phyloP scores from a whole-genome alignment of 1,140 invertebrate species.

The Tetragonula clypearis region DNA sequence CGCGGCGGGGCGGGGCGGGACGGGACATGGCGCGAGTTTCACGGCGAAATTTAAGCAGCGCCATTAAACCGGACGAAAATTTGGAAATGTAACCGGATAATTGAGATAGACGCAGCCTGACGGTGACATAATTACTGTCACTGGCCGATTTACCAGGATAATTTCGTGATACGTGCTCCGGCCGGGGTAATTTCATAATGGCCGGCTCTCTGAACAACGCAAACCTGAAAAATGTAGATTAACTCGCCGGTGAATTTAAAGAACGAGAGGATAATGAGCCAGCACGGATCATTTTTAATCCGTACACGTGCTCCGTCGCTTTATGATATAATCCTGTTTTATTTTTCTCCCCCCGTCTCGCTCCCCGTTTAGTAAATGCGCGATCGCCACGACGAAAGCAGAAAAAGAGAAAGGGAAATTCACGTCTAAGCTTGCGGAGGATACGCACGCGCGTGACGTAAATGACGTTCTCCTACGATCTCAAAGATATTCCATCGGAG shows the following conservation, averaged over 20 bases:
- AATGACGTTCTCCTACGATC: too few species aligned
- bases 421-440: not conserved
- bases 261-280: constrained; percentile 59
- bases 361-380: not conserved
- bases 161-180: constrained; percentile 67
- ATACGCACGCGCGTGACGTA: too few species aligned
- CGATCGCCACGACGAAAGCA: not conserved
- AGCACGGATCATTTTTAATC: constrained; percentile 41
- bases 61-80: constrained; percentile 65
- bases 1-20: too few species aligned
- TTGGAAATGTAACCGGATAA: constrained; percentile 68
- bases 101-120: constrained; percentile 66
- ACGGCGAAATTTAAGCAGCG: constrained; percentile 51
- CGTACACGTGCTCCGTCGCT: not conserved
- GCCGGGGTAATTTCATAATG: constrained; percentile 65
- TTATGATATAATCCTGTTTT: not conserved
- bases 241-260: constrained; percentile 57
- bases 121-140: constrained; percentile 69
- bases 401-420: too few species aligned
- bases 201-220: constrained; percentile 35
- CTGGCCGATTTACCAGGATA: constrained; percentile 66
- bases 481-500: too few species aligned
- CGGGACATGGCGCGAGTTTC: not conserved
- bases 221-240: constrained; percentile 62
- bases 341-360: not conserved